These are phyloP conservation scores for Megalopta genalis DNA, from an alignment of 1,140 invertebrate genomes.

Conservation along the genomic window DNA sequence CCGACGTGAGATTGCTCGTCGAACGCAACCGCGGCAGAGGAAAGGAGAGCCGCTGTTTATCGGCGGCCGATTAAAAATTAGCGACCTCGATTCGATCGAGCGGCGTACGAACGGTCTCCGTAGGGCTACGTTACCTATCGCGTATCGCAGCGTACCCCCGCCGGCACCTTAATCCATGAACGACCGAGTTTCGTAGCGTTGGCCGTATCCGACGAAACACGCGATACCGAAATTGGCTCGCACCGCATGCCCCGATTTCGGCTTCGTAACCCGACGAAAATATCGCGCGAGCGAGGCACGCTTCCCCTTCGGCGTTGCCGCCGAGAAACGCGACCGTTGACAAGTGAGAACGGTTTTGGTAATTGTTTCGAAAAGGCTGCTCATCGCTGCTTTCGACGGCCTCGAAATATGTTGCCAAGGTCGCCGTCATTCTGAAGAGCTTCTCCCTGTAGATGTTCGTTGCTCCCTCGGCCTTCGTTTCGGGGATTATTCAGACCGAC, in stretches of 20 bases:
- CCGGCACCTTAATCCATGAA: neutral
- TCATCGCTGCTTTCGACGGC: too few relatives aligned
- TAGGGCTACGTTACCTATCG: too few relatives aligned
- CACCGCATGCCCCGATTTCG: too few relatives aligned
- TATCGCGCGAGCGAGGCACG: conserved; percentile 20
- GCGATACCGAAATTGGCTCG: too few relatives aligned
- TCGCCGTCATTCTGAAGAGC: too few relatives aligned
- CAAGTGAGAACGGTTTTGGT: neutral
- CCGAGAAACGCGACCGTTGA: neutral
- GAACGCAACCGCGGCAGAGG: neutral
- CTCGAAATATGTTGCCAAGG: too few relatives aligned
- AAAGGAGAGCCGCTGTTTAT: neutral
- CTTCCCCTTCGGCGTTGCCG: conserved; percentile 4
- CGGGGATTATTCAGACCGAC: too few relatives aligned
- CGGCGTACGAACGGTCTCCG: neutral
- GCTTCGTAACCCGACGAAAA: too few relatives aligned
- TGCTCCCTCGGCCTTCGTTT: too few relatives aligned
- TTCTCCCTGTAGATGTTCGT: too few relatives aligned
- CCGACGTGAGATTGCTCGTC: neutral
- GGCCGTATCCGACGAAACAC: conserved; percentile 14
- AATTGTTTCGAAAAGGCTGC: too few relatives aligned
- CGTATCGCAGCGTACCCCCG: too few relatives aligned
- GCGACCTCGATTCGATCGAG: conserved; percentile 38
- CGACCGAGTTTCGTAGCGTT: conserved; percentile 36
- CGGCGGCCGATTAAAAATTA: conserved; percentile 31